Conservation (phyloP, 2,113 vertebrate species). For the Corydoras sp. region DNA sequence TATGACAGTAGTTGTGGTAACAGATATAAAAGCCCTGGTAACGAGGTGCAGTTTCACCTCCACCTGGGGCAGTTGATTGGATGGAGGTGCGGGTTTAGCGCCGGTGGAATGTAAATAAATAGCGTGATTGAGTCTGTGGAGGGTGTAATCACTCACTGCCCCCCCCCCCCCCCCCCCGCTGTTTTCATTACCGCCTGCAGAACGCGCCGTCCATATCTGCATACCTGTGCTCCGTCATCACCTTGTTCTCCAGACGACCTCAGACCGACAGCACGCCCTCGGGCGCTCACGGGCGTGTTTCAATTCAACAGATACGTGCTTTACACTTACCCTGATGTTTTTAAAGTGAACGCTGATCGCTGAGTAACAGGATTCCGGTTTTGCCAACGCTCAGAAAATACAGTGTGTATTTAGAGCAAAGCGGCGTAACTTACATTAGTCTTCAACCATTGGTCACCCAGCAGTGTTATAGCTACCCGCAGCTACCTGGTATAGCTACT, state of each 20-base stretch:
- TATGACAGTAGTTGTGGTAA: too few relatives aligned
- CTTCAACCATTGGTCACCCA: too few relatives aligned
- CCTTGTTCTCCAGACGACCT: constrained; percentile 8
- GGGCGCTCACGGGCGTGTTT: neutral
- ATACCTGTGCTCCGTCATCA: constrained; percentile 3
- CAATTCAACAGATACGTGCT: constrained; percentile 1
- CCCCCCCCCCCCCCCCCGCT: constrained; percentile 52
- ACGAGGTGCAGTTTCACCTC: too few relatives aligned
- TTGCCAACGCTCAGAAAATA: too few relatives aligned
- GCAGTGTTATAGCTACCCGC: too few relatives aligned
- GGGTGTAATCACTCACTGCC: constrained; percentile 69
- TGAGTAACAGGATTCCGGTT: too few relatives aligned
- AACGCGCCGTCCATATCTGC: constrained; percentile 32
- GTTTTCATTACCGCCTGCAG: constrained; percentile 62
- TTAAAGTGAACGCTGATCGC: too few relatives aligned
- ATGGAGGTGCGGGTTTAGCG: neutral
- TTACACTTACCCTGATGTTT: too few relatives aligned
- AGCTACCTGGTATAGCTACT: too few relatives aligned
- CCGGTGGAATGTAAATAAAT: constrained; percentile 63
- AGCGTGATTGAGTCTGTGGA: constrained; percentile 58
- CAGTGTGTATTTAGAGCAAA: too few relatives aligned
- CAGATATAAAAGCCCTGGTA: too few relatives aligned
- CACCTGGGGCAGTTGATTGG: neutral
- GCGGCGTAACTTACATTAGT: too few relatives aligned
- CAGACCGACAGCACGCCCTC: constrained; percentile 12